phyloP scores from a whole-genome alignment of 1,140 invertebrate genomes.

The Cotesia typhae region DNA sequence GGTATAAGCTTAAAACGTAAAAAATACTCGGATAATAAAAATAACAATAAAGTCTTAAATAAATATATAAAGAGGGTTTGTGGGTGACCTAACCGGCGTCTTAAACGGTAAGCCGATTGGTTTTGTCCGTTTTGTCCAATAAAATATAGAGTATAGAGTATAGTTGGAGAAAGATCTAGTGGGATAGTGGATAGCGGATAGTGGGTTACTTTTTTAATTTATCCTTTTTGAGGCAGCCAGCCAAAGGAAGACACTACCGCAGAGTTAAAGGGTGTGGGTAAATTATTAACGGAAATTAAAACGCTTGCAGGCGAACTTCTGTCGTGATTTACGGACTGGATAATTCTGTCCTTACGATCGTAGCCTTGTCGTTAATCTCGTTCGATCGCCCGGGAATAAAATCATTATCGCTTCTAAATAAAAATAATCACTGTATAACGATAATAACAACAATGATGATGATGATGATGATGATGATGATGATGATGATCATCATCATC shows the following conservation, averaged over 20 bases:
- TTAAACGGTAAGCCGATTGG: conserved; percentile 22
- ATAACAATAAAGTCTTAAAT: background rate
- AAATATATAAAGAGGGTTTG: background rate
- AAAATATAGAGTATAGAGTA: background rate
- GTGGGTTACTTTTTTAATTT: background rate
- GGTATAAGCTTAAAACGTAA: no score
- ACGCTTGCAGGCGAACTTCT: conserved; percentile 31
- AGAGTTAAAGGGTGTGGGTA: conserved; percentile 25
- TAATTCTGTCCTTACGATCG: conserved; percentile 41
- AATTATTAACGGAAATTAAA: conserved; percentile 46
- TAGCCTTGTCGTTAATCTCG: conserved; percentile 35
- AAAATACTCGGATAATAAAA: background rate
- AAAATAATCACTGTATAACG: background rate
- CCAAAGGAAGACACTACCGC: background rate
- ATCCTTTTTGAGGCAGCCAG: conserved; percentile 8
- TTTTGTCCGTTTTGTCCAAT: conserved; percentile 26
- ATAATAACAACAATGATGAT: conserved; percentile 3
- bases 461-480: background rate
- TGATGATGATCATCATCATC: background rate
- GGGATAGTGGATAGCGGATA: background rate
- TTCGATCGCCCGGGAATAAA: conserved; percentile 31
- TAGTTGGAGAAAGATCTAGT: no score
- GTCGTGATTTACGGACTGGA: conserved; percentile 39
- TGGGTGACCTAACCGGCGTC: background rate
- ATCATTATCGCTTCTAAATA: conserved; percentile 20